phyloP scores from a whole-genome alignment of 2,888 invertebrate species.

The Gonocerus acuteangulatus region DNA sequence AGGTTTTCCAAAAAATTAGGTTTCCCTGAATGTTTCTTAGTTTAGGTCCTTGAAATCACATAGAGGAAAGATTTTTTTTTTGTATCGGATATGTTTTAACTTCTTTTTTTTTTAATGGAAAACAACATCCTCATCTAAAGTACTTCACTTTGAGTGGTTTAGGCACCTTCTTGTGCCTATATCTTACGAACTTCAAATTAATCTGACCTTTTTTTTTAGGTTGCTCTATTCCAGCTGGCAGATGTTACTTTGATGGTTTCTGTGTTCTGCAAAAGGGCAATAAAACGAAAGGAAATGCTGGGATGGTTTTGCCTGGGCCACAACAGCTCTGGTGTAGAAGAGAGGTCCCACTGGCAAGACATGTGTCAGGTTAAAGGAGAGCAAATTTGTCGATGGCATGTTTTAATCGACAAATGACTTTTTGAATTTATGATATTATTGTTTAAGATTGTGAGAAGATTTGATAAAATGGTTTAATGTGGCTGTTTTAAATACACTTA shows the following conservation, averaged over 20 bases:
- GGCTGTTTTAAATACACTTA: not conserved
- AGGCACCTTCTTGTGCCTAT: too few species aligned
- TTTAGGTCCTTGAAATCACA: too few species aligned
- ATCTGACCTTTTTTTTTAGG: slow-evolving; percentile 53
- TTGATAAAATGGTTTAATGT: not conserved
- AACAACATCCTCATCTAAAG: too few species aligned
- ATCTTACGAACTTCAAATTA: too few species aligned
- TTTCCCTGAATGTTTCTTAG: too few species aligned
- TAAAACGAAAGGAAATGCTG: slow-evolving; percentile 92
- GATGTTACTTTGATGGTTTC: slow-evolving; percentile 92
- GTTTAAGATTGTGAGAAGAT: not conserved
- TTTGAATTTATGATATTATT: not conserved
- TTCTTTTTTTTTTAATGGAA: too few species aligned
- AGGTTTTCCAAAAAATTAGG: too few species aligned
- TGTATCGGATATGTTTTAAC: too few species aligned
- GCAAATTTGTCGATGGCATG: slow-evolving; percentile 90
- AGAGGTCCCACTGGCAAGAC: slow-evolving; percentile 87
- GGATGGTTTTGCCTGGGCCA: slow-evolving; percentile 93
- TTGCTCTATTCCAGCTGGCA: slow-evolving; percentile 86
- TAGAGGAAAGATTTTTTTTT: too few species aligned
- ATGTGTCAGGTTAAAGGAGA: slow-evolving; percentile 78
- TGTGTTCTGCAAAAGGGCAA: slow-evolving; percentile 83
- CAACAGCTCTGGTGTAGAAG: slow-evolving; percentile 86
- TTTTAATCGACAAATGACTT: slow-evolving; percentile 53
- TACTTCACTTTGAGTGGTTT: too few species aligned